Evolutionary conservation across 2,113 vertebrate genomes (phyloP).

Genomic region (Geothlypis trichas): DNA sequence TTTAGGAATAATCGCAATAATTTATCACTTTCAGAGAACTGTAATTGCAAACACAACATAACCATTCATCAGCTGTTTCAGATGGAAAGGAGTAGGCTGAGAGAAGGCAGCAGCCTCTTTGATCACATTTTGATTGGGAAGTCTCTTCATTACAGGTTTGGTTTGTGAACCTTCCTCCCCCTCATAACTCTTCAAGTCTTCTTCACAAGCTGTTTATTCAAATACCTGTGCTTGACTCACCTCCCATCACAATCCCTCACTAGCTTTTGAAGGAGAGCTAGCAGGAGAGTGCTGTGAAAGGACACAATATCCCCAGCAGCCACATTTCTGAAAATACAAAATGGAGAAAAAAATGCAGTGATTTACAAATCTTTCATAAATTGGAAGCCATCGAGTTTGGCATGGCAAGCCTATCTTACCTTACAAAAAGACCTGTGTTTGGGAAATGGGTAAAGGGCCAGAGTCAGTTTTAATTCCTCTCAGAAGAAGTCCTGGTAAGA

Average conservation of each 20-base stretch:
- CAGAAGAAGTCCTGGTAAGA: neutral
- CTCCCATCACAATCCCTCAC: neutral
- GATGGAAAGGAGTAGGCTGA: conserved; percentile 59
- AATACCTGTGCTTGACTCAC: neutral
- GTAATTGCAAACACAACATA: conserved; percentile 59
- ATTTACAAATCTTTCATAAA: neutral
- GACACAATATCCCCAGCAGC: neutral
- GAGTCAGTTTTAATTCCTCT: neutral
- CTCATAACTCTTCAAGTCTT: conserved; percentile 20
- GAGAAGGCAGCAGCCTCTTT: conserved; percentile 49
- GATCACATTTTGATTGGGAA: conserved; percentile 46
- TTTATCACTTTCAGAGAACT: conserved; percentile 60
- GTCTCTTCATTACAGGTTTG: conserved; percentile 23
- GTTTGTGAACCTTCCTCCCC: conserved; percentile 1
- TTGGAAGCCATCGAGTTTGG: neutral
- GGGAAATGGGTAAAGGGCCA: neutral
- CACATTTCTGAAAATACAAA: neutral
- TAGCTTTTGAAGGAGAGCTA: neutral
- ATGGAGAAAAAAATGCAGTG: neutral
- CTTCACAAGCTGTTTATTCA: conserved; percentile 13
- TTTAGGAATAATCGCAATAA: conserved; percentile 62
- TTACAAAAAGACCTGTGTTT: neutral
- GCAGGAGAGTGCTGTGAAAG: neutral
- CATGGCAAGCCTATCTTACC: neutral
- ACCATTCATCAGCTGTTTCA: conserved; percentile 58